Conservation (phyloP, 92 coral and sea anemone species). For the Galaxea fascicularis region DNA sequence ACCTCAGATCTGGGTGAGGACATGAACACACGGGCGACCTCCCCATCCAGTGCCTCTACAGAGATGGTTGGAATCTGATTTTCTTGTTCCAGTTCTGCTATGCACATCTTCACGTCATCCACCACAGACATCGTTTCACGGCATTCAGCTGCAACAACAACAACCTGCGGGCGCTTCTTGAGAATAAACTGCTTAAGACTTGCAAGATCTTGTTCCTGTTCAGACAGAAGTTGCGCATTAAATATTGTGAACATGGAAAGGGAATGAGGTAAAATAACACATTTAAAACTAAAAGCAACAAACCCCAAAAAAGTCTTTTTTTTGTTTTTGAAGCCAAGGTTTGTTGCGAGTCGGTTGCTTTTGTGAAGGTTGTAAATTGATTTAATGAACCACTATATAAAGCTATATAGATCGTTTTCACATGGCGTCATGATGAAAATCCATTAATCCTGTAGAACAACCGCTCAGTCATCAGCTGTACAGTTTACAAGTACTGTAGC, state of each 20-base stretch:
- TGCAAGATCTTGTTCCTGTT: conserved; percentile 89
- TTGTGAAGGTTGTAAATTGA: no score
- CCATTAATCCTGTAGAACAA: no score
- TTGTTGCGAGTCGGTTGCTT: no score
- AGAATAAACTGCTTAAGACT: conserved; percentile 88
- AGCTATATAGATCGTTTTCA: no score
- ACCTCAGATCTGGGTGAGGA: conserved; percentile 94
- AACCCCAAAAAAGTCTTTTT: no score
- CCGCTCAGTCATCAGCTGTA: no score
- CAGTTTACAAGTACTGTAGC: no score
- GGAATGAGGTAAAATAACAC: no score
- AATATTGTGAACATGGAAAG: background rate
- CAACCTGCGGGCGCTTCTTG: conserved; percentile 94
- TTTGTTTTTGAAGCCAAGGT: no score
- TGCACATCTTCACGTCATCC: conserved; percentile 94
- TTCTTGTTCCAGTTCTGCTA: conserved; percentile 95
- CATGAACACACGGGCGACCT: conserved; percentile 90
- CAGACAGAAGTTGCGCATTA: background rate
- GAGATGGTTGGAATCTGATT: conserved; percentile 93
- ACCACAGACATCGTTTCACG: conserved; percentile 80
- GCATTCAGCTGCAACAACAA: conserved; percentile 89
- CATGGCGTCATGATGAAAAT: no score
- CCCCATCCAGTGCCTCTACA: conserved; percentile 93
- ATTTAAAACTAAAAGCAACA: no score
- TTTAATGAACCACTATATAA: no score